These are phyloP conservation scores for Heterotilapia buettikoferi DNA, from an alignment of 2,113 vertebrate genomes.

Conservation along the genomic window DNA sequence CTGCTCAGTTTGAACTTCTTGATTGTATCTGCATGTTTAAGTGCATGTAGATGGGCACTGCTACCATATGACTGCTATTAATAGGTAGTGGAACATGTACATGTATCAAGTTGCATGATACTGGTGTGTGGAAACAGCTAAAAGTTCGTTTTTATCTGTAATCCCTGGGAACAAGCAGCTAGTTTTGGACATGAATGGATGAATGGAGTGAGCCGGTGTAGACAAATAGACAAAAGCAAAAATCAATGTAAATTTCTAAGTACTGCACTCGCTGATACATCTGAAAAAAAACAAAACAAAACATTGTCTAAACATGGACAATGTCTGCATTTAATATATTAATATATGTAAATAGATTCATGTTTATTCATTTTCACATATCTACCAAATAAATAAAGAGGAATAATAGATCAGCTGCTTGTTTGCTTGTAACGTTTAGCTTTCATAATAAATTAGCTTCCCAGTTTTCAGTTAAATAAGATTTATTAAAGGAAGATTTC, in stretches of 20 bases:
- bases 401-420: neutral
- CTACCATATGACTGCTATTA: neutral
- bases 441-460: neutral
- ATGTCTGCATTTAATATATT: neutral
- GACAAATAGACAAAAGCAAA: neutral
- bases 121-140: neutral
- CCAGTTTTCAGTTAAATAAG: neutral
- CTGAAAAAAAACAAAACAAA: neutral
- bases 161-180: neutral
- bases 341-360: neutral
- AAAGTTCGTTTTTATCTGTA: neutral
- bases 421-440: neutral
- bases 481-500: conserved; percentile 39
- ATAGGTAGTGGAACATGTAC: neutral
- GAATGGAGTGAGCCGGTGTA: neutral
- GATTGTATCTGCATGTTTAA: neutral
- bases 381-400: neutral
- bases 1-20: neutral
- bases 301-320: neutral
- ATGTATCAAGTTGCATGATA: neutral
- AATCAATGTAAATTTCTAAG: neutral
- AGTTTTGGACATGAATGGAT: neutral
- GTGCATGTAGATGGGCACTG: neutral
- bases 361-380: neutral
- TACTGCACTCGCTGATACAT: neutral